phyloP scores from a whole-genome alignment of 2,113 vertebrate species.

The Phainopepla nitens region DNA sequence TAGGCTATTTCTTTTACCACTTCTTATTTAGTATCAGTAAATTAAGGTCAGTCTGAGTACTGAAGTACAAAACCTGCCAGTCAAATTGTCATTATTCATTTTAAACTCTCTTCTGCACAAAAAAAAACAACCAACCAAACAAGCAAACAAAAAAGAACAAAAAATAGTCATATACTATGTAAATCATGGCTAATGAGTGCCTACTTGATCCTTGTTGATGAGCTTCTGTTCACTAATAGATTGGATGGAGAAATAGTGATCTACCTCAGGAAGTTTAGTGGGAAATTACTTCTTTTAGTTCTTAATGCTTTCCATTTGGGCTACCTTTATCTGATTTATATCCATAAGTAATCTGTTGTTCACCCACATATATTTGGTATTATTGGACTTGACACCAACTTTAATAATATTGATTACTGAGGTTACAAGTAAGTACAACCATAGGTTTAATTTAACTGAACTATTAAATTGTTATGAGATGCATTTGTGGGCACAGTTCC shows the following conservation, averaged over 20 bases:
- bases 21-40: background rate
- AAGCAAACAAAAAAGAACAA: background rate
- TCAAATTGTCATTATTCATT: constrained; percentile 20
- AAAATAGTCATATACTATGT: background rate
- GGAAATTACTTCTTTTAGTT: background rate
- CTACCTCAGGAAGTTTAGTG: background rate
- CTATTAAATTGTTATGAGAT: constrained; percentile 64
- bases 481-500: constrained; percentile 44
- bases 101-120: background rate
- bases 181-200: constrained; percentile 44
- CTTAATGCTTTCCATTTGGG: background rate
- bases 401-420: constrained; percentile 59
- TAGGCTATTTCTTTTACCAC: background rate
- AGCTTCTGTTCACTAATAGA: background rate
- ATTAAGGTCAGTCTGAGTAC: background rate
- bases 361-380: constrained; percentile 36
- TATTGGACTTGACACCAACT: constrained; percentile 34
- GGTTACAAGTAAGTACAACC: constrained; percentile 42
- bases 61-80: background rate
- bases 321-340: background rate
- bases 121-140: background rate
- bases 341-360: constrained; percentile 39
- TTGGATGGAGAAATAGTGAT: background rate
- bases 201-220: background rate
- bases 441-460: constrained; percentile 63